Conservation (phyloP, 2,888 invertebrate genomes). For the Chymomyza amoena region DNA sequence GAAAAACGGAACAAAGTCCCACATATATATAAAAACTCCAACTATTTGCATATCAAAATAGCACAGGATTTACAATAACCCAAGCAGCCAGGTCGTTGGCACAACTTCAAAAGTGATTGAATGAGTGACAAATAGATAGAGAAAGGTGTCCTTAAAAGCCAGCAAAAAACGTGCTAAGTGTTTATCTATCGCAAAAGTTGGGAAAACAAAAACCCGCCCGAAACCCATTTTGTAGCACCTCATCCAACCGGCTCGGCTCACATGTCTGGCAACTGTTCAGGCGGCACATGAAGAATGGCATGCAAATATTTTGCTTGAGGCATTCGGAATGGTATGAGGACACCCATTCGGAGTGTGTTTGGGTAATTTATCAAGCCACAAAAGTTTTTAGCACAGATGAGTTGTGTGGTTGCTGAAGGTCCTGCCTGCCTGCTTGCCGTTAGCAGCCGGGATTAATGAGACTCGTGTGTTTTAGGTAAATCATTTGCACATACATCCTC, state of each 20-base stretch:
- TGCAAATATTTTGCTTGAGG: conserved; percentile 30
- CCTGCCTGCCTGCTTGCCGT: conserved; percentile 41
- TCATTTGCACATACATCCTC: conserved; percentile 43
- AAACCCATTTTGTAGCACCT: neutral
- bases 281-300: conserved; percentile 13
- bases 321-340: conserved; percentile 9
- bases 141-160: conserved; percentile 54
- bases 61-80: conserved; percentile 13
- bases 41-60: conserved; percentile 47
- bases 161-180: conserved; percentile 76
- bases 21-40: conserved; percentile 12
- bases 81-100: conserved; percentile 6
- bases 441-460: conserved; percentile 73
- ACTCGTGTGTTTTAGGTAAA: conserved; percentile 64
- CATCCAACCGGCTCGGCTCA: conserved; percentile 20
- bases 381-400: conserved; percentile 72
- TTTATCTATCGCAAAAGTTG: conserved; percentile 73
- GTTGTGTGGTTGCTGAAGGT: conserved; percentile 36
- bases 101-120: conserved; percentile 53
- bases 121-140: conserved; percentile 54
- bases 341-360: conserved; percentile 19
- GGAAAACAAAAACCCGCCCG: conserved; percentile 25
- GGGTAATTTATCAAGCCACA: conserved; percentile 66
- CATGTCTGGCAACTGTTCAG: conserved; percentile 15
- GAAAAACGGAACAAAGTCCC: conserved; percentile 34